phyloP scores from a whole-genome alignment of 2,113 vertebrate genomes.

The Saimiri boliviensis region DNA sequence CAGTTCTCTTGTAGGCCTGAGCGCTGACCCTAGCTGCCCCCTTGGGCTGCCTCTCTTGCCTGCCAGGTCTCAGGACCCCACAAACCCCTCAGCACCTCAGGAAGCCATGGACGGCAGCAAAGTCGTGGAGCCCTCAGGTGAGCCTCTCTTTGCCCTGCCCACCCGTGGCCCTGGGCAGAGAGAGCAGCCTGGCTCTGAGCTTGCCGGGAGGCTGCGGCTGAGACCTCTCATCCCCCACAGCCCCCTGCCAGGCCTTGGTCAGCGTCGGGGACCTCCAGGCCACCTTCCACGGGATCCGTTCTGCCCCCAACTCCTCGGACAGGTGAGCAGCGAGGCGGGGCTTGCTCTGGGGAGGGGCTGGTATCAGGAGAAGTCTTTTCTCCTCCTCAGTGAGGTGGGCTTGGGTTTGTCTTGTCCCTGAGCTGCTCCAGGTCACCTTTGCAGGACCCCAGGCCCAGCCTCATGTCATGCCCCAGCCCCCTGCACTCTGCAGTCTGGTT shows the following conservation, averaged over 20 bases:
- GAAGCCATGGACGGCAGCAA: slow-evolving; percentile 47
- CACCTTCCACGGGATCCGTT: background rate
- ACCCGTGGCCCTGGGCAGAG: too few relatives aligned
- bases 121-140: slow-evolving; percentile 8
- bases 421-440: background rate
- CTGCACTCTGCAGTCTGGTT: background rate
- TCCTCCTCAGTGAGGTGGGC: background rate
- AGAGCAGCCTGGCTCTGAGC: background rate
- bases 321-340: slow-evolving; percentile 43
- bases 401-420: background rate
- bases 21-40: background rate
- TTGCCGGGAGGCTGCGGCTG: background rate
- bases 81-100: slow-evolving; percentile 55
- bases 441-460: background rate
- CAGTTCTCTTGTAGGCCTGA: background rate
- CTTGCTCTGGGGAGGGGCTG: too few relatives aligned
- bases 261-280: slow-evolving; percentile 34
- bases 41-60: background rate
- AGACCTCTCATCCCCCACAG: background rate
- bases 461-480: too few relatives aligned
- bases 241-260: slow-evolving; percentile 60
- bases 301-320: slow-evolving; percentile 53
- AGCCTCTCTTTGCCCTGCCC: background rate
- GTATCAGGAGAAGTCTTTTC: too few relatives aligned
- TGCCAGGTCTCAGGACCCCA: slow-evolving; percentile 56